Percentiles rank a stretch among this genome's conserved stretches.
Conservation (phyloP, 2,888 invertebrate species). For the Pristionchus maxplancki region DNA sequence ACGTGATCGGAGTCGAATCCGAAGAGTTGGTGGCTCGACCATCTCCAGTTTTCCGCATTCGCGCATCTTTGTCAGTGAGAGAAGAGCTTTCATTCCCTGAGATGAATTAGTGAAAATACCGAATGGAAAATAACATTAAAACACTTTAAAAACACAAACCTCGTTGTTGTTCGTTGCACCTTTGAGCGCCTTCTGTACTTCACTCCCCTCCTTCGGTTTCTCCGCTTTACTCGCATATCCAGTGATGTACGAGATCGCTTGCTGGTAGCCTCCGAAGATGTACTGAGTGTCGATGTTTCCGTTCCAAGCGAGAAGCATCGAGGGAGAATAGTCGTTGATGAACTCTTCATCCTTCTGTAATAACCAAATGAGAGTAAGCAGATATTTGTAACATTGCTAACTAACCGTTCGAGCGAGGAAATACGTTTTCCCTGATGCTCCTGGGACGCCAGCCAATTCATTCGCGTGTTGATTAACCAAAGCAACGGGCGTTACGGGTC, state of each 20-base stretch:
- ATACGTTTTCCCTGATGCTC: background rate
- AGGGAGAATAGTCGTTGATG: slow-evolving; percentile 51
- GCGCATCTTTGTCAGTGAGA: background rate
- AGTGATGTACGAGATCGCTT: slow-evolving; percentile 2
- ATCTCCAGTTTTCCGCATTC: slow-evolving; percentile 10
- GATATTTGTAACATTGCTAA: no score
- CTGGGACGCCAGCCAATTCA: background rate
- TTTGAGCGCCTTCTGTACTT: background rate
- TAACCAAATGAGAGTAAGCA: no score
- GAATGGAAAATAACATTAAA: no score
- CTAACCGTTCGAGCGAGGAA: background rate
- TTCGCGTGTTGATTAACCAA: background rate
- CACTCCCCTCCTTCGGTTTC: background rate
- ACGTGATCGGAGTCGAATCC: slow-evolving; percentile 29
- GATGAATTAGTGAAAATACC: no score
- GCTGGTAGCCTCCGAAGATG: background rate
- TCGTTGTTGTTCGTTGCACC: background rate
- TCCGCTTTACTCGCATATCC: slow-evolving; percentile 45
- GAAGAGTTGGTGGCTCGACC: background rate
- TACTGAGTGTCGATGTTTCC: slow-evolving; percentile 51
- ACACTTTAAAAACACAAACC: background rate
- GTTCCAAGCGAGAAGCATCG: slow-evolving; percentile 22
- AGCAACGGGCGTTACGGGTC: slow-evolving; percentile 15
- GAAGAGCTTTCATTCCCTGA: background rate
- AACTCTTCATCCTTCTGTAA: background rate